These are phyloP conservation scores for Numenius phaeopus DNA, from an alignment of 2,797 vertebrate species.

Conservation along the genomic window DNA sequence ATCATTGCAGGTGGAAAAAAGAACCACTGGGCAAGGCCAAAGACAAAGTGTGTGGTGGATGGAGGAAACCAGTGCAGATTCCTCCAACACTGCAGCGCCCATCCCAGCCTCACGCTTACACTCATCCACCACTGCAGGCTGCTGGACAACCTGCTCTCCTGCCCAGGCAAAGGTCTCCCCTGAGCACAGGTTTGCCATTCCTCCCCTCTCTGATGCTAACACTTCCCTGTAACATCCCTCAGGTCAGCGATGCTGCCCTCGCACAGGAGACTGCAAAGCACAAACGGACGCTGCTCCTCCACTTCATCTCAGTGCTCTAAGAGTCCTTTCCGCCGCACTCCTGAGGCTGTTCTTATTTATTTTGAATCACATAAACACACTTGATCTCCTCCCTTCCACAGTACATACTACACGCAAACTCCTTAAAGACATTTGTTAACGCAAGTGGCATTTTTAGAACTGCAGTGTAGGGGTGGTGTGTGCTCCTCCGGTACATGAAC, in stretches of 20 bases:
- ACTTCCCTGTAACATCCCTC: neutral
- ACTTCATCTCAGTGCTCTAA: neutral
- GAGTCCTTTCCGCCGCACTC: neutral
- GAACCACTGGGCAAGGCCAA: neutral
- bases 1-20: neutral
- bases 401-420: conserved; percentile 41
- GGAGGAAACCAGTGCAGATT: neutral
- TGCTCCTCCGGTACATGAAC: conserved; percentile 51
- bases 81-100: neutral
- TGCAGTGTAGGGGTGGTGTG: conserved; percentile 47
- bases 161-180: neutral
- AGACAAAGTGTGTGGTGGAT: neutral
- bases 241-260: neutral
- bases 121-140: neutral
- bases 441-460: conserved; percentile 69
- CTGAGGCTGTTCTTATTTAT: conserved; percentile 36
- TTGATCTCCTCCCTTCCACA: conserved; percentile 47
- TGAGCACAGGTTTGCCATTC: neutral
- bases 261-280: neutral
- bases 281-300: neutral
- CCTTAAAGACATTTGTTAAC: conserved; percentile 62
- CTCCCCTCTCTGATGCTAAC: neutral
- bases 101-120: rapidly evolving
- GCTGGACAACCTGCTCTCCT: neutral
- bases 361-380: conserved; percentile 23